Percentiles rank a stretch among this genome's conserved stretches.
Conservation (phyloP, 2,888 invertebrate species). For the Napeogenes sylphis region DNA sequence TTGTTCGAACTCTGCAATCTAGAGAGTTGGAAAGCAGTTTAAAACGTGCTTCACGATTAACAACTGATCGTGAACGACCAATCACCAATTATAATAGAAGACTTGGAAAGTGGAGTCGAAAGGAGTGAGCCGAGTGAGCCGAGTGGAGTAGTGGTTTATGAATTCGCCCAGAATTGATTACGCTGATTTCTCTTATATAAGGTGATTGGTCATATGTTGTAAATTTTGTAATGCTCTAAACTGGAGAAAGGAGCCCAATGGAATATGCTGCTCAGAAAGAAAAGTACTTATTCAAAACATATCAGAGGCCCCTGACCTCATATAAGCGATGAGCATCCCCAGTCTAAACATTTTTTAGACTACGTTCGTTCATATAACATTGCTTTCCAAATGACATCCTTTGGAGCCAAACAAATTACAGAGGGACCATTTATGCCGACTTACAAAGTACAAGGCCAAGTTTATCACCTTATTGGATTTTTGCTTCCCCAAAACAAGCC, state of each 20-base stretch:
- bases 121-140: background rate
- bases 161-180: conserved; percentile 12
- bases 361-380: conserved; percentile 28
- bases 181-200: conserved; percentile 3
- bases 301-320: conserved; percentile 19
- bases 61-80: conserved; percentile 2
- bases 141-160: conserved; percentile 1
- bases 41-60: conserved; percentile 7
- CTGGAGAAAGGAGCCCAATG: conserved; percentile 20
- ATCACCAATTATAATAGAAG: conserved; percentile 11
- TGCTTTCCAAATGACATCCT: conserved; percentile 34
- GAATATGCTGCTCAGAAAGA: conserved; percentile 27
- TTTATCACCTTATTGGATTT: conserved; percentile 32
- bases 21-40: no score
- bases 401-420: conserved; percentile 31
- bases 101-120: conserved; percentile 4
- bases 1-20: no score
- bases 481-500: conserved; percentile 26
- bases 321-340: conserved; percentile 25
- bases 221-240: conserved; percentile 21
- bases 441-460: conserved; percentile 32
- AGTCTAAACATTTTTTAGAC: conserved; percentile 31
- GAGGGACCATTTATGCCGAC: conserved; percentile 35
- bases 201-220: conserved; percentile 16
- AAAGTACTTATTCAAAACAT: conserved; percentile 22